Percentiles rank a stretch among this genome's conserved stretches.
Conservation (phyloP, 2,888 invertebrate genomes). For the Apodemia zela region DNA sequence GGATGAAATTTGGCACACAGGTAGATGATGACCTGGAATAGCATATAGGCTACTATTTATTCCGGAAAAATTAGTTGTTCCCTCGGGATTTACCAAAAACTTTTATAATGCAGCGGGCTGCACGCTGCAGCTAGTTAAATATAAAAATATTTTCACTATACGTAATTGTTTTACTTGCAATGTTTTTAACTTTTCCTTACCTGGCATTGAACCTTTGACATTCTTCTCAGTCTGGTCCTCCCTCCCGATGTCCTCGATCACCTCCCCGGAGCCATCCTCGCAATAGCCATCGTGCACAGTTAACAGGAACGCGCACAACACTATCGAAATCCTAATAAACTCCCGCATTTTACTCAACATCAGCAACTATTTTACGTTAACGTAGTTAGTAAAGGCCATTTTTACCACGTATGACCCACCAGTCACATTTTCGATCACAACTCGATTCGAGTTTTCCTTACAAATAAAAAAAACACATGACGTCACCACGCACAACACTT, state of each 20-base stretch:
- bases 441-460: conserved; percentile 41
- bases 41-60: too few species aligned
- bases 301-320: conserved; percentile 61
- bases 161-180: neutral
- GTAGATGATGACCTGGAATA: too few species aligned
- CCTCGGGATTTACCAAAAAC: too few species aligned
- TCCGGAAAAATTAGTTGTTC: too few species aligned
- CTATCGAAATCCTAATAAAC: conserved; percentile 60
- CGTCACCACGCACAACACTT: conserved; percentile 26
- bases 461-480: conserved; percentile 30
- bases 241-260: conserved; percentile 38
- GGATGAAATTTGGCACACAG: too few species aligned
- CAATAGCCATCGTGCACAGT: conserved; percentile 49
- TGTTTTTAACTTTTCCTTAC: conserved; percentile 36
- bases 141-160: neutral
- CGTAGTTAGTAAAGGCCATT: conserved; percentile 50
- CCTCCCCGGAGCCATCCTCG: conserved; percentile 44
- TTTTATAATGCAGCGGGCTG: too few species aligned
- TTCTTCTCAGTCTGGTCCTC: conserved; percentile 51
- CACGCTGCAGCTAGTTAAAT: too few species aligned
- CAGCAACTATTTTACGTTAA: conserved; percentile 43
- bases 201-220: conserved; percentile 53
- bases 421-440: conserved; percentile 73
- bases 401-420: conserved; percentile 46
- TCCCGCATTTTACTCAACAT: conserved; percentile 66